A percentile compares a stretch with the other conserved stretches of the same genome.
Evolutionary conservation across 2,888 invertebrate genomes (phyloP).

Genomic region (Hermodice carunculata): DNA sequence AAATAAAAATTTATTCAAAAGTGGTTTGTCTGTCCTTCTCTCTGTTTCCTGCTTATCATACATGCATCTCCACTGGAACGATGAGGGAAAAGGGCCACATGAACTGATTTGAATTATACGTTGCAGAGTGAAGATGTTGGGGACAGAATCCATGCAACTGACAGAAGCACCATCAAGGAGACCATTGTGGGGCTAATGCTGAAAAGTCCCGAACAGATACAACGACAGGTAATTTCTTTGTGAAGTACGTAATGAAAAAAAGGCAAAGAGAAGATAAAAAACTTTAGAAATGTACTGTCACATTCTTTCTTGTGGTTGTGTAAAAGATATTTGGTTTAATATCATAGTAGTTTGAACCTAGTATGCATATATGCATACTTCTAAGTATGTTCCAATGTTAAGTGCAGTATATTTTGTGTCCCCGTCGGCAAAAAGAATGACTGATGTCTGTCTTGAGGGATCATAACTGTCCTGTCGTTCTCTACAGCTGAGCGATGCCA

Average conservation of each 20-base stretch:
- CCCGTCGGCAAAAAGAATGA: background rate
- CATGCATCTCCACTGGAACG: too few relatives aligned
- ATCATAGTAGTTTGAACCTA: background rate
- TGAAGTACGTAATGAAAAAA: background rate
- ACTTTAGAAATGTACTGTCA: background rate
- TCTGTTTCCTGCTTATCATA: too few relatives aligned
- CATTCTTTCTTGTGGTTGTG: background rate
- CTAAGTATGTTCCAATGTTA: background rate
- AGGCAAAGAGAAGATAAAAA: background rate
- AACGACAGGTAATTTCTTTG: slow-evolving; percentile 78
- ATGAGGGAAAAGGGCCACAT: too few relatives aligned
- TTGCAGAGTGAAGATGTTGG: slow-evolving; percentile 79
- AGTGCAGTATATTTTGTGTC: background rate
- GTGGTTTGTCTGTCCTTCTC: too few relatives aligned
- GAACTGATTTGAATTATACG: too few relatives aligned
- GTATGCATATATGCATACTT: background rate
- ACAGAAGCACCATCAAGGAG: slow-evolving; percentile 85
- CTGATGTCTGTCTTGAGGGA: background rate
- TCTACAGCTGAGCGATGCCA: slow-evolving; percentile 85
- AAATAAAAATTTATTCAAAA: too few relatives aligned
- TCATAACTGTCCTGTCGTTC: background rate
- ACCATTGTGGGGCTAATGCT: slow-evolving; percentile 94
- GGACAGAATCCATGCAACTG: slow-evolving; percentile 84
- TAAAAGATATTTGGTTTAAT: background rate
- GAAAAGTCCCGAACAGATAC: slow-evolving; percentile 88